Evolutionary conservation across 2,797 vertebrate genomes (phyloP), one percentile per base, ranked within the genome.

Genomic region (Artibeus jamaicensis): DNA sequence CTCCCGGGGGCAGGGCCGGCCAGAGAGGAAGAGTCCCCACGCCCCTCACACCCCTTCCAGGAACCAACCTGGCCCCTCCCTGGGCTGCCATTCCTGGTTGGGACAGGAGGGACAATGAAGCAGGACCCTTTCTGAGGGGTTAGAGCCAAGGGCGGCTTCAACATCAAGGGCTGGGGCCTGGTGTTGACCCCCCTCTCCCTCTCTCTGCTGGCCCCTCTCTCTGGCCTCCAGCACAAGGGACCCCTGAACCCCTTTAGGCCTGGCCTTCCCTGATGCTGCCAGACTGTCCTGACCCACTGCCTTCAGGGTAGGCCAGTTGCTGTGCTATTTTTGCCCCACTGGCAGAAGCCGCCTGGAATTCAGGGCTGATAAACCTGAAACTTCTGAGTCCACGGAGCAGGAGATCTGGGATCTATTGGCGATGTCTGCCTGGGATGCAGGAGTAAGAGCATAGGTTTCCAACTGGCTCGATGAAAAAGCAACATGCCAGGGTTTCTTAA

Each of bases 1-100:
- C 96, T 92, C 7, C 1, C 86, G 65, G 96, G 95, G 96, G 95
- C 44, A 74, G 97, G 95, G 95, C 85, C 22, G 0, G 34, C 5
- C 71, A 37, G 67, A 95, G n/a, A 26, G 94, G 65, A 89, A 48
- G 67, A 46, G 22, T 34, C 37, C 39, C 42, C 26, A 8, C 39
- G 14, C 24, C 37, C 55, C 44, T n/a, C 62, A 67, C 21, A 5
- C 34, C 32, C 37, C 48, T 1, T 15, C 91, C 74, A 29, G 9
- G 11, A 82, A 21, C 57, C 67, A 57, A 7, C 76, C 46, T 46
- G 79, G 59, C 6, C 77, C 91, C 71, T 77, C 53, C 57, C 65
- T 42, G 39, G 78, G 85, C 46, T 4, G 2, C 46, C 81, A 42
- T 70, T 91, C 59, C 79, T 24, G 8, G 37, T 39, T 39, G 11